Conservation (phyloP, 2,797 vertebrate genomes). For the Anabacerthia variegaticeps region DNA sequence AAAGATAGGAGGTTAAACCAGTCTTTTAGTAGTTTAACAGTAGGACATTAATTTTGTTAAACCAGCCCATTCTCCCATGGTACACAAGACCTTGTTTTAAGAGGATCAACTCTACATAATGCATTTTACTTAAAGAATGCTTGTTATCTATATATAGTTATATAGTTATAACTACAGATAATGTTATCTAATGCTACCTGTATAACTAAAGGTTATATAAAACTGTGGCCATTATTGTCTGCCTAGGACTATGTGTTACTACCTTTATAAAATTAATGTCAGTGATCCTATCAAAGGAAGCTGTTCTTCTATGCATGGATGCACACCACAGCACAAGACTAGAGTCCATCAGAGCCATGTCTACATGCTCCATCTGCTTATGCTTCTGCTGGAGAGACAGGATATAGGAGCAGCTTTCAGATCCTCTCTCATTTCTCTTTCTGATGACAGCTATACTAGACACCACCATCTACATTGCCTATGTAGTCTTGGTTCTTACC, state of each 20-base stretch:
- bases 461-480: background rate
- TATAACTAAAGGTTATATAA: background rate
- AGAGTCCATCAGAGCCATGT: background rate
- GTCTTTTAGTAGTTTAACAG: background rate
- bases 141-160: background rate
- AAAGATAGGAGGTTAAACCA: background rate
- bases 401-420: background rate
- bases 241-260: background rate
- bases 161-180: background rate
- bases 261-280: background rate
- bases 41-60: background rate
- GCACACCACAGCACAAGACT: background rate
- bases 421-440: background rate
- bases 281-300: background rate
- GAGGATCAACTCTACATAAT: background rate
- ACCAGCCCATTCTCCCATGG: background rate
- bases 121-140: background rate
- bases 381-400: background rate
- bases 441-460: background rate
- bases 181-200: background rate
- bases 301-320: accelerated
- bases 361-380: background rate
- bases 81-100: background rate
- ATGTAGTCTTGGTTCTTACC: background rate
- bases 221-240: background rate